These are phyloP conservation scores for Tragelaphus oryx DNA, from an alignment of 2,797 vertebrate species.

Conservation along the genomic window DNA sequence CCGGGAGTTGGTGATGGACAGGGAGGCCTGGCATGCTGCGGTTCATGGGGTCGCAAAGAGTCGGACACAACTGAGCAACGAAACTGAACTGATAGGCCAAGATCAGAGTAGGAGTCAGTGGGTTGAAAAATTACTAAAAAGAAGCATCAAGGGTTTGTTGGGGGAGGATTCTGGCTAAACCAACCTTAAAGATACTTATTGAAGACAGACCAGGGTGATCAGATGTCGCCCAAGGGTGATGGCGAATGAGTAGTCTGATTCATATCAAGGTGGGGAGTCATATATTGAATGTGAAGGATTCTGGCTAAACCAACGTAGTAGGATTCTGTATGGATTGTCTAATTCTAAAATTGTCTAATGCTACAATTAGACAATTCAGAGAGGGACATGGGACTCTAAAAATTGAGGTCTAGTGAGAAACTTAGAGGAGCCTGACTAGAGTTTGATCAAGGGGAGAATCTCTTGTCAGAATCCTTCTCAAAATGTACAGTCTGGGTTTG, in stretches of 20 bases:
- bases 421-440: neutral
- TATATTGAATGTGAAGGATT: neutral
- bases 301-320: neutral
- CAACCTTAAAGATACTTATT: neutral
- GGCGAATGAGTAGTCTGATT: neutral
- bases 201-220: neutral
- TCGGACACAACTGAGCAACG: rapidly evolving
- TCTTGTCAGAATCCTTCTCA: neutral
- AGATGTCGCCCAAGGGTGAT: neutral
- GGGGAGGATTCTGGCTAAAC: neutral
- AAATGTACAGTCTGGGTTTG: neutral
- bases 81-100: neutral
- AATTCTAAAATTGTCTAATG: neutral
- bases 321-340: neutral
- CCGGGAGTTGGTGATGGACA: neutral
- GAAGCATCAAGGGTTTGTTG: neutral
- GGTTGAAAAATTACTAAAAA: neutral
- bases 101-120: neutral
- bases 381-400: neutral
- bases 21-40: neutral
- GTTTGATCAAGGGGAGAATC: neutral
- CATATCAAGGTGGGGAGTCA: neutral
- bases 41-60: neutral
- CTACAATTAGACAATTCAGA: neutral
- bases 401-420: neutral